phyloP scores from a whole-genome alignment of 2,888 invertebrate species.

The Drosophila subsilvestris region DNA sequence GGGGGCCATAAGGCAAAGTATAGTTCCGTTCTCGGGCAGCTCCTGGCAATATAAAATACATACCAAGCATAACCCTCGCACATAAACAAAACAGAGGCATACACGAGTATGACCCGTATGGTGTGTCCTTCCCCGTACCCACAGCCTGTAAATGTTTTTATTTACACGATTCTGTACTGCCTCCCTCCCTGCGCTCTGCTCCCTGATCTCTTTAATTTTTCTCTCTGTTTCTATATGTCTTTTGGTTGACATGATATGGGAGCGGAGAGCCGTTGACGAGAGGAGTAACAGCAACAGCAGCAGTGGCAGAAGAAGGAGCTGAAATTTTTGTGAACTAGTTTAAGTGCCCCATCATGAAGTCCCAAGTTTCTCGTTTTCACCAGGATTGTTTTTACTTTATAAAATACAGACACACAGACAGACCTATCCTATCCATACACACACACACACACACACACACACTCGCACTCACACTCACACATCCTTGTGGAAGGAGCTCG shows the following conservation, averaged over 20 bases:
- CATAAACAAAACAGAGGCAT: slow-evolving; percentile 67
- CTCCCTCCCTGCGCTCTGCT: background rate
- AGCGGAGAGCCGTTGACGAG: slow-evolving; percentile 44
- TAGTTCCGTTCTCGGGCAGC: slow-evolving; percentile 47
- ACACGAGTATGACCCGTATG: slow-evolving; percentile 25
- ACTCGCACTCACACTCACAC: no score
- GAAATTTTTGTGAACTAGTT: slow-evolving; percentile 79
- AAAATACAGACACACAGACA: slow-evolving; percentile 59
- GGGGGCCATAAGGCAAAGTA: slow-evolving; percentile 79
- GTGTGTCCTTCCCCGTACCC: slow-evolving; percentile 1
- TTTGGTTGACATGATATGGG: slow-evolving; percentile 67
- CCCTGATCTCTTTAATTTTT: no score
- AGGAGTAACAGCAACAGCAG: slow-evolving; percentile 6
- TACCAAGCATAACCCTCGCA: slow-evolving; percentile 69
- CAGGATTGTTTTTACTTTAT: slow-evolving; percentile 80
- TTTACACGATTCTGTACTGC: slow-evolving; percentile 62
- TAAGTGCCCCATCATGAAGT: slow-evolving; percentile 80
- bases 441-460: slow-evolving; percentile 13
- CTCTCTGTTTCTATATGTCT: slow-evolving; percentile 33
- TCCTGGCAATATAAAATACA: slow-evolving; percentile 73
- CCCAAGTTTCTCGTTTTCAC: slow-evolving; percentile 79
- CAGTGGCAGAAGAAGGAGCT: slow-evolving; percentile 48
- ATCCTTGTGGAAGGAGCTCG: background rate
- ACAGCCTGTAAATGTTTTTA: slow-evolving; percentile 60
- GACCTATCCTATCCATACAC: slow-evolving; percentile 4